Conservation (phyloP, 2,888 invertebrate species). For the Phengaris alcon region DNA sequence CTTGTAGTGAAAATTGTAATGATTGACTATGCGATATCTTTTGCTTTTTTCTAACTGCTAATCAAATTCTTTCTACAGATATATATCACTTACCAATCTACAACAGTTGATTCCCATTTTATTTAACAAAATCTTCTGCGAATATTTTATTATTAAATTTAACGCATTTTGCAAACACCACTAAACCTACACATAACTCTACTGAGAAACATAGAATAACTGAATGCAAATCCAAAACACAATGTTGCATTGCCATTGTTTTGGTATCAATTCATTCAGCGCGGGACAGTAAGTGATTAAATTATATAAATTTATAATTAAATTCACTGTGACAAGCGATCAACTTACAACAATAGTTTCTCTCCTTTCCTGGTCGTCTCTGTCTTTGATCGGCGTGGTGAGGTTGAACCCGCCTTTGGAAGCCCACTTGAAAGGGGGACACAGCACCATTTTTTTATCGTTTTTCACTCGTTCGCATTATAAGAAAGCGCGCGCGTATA, state of each 20-base stretch:
- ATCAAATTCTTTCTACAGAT: not conserved
- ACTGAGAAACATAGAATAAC: slow-evolving; percentile 2
- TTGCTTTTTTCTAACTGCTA: not conserved
- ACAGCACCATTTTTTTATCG: slow-evolving; percentile 59
- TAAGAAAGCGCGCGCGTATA: slow-evolving; percentile 42
- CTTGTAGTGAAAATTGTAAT: not conserved
- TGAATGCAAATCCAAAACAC: not conserved
- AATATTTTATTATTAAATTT: not conserved
- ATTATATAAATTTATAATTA: not conserved
- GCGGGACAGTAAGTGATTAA: slow-evolving; percentile 1
- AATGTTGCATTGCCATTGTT: not conserved
- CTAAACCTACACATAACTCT: not conserved
- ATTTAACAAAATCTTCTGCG: not conserved
- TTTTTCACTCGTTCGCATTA: slow-evolving; percentile 27
- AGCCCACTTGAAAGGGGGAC: slow-evolving; percentile 68
- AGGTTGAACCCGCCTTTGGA: slow-evolving; percentile 65
- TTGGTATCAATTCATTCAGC: not conserved
- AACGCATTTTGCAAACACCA: not conserved
- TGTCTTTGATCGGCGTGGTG: slow-evolving; percentile 45
- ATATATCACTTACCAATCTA: slow-evolving; percentile 6
- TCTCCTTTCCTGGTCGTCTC: slow-evolving; percentile 46
- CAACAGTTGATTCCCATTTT: slow-evolving; percentile 13
- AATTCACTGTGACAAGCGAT: not conserved
- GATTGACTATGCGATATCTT: not conserved
- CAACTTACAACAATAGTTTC: slow-evolving; percentile 66